Percentiles rank a stretch among this genome's conserved stretches.
phyloP scores from a whole-genome alignment of 2,797 vertebrate genomes.

The Onychomys torridus region DNA sequence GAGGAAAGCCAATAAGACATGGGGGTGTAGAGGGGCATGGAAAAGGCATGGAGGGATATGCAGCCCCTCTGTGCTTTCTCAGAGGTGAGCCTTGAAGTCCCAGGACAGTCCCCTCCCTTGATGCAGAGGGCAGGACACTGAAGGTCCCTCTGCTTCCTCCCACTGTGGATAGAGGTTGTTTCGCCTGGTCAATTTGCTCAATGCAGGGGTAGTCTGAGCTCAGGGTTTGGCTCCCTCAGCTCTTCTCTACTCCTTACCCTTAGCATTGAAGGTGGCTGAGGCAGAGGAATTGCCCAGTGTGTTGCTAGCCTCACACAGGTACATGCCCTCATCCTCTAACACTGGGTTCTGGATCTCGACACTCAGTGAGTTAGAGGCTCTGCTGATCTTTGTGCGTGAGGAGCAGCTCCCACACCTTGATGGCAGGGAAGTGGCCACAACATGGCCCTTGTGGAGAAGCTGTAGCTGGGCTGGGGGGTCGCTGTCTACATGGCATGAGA shows the following conservation, averaged over 20 bases:
- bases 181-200: fast-evolving
- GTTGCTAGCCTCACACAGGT: constrained; percentile 84
- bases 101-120: not conserved
- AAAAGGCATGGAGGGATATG: not conserved
- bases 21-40: not conserved
- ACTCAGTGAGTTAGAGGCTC: constrained; percentile 77
- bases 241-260: constrained; percentile 78
- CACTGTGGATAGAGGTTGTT: not conserved
- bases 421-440: constrained; percentile 75
- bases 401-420: not conserved
- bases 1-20: not conserved
- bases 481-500: constrained; percentile 85
- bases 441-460: constrained; percentile 66
- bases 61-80: not conserved
- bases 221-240: not conserved
- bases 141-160: not conserved
- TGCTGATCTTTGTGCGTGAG: constrained; percentile 21
- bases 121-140: not conserved
- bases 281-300: constrained; percentile 76
- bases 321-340: constrained; percentile 86
- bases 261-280: constrained; percentile 7
- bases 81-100: not conserved
- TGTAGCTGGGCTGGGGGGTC: constrained; percentile 81
- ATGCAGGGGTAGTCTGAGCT: not conserved
- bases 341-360: constrained; percentile 80